These are phyloP conservation scores for Lordiphosa mommai DNA, from an alignment of 1,140 invertebrate genomes.

Conservation along the genomic window DNA sequence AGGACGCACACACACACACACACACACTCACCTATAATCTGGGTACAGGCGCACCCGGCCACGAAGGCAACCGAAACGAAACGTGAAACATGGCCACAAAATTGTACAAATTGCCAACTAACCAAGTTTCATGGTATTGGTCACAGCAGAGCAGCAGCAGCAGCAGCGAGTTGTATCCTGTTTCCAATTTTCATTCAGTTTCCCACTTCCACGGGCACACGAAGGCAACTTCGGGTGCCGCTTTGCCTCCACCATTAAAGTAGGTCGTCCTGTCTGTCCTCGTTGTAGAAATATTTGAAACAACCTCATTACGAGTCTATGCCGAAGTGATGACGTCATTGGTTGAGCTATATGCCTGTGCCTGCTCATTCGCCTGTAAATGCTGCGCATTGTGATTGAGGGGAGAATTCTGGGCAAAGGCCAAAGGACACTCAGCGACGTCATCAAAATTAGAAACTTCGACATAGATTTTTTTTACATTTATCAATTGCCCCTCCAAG, in stretches of 20 bases:
- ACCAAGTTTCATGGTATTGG: conserved; percentile 27
- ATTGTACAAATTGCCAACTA: conserved; percentile 39
- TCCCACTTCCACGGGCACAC: conserved; percentile 49
- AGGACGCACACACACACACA: conserved; percentile 16
- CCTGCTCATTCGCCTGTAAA: conserved; percentile 47
- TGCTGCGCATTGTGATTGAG: conserved; percentile 40
- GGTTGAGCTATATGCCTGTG: conserved; percentile 53
- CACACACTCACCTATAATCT: conserved; percentile 9
- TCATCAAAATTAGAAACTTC: neutral
- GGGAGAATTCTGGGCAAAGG: conserved; percentile 12
- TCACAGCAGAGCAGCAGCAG: conserved; percentile 19
- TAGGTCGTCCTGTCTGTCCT: conserved; percentile 56
- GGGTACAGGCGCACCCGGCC: conserved; percentile 39
- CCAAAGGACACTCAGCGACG: conserved; percentile 14
- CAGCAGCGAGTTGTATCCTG: conserved; percentile 44
- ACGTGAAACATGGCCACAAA: conserved; percentile 32
- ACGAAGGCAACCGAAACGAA: conserved; percentile 22
- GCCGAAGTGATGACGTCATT: conserved; percentile 64
- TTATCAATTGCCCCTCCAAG: neutral
- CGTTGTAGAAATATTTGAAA: conserved; percentile 59
- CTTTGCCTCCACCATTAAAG: conserved; percentile 27
- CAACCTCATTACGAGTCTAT: conserved; percentile 67
- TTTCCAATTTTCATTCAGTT: conserved; percentile 75
- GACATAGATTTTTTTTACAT: neutral
- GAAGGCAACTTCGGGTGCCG: conserved; percentile 7